Base-by-base conservation (phyloP, 2,888 invertebrate species). In the Parnassius glacialis region DNA sequence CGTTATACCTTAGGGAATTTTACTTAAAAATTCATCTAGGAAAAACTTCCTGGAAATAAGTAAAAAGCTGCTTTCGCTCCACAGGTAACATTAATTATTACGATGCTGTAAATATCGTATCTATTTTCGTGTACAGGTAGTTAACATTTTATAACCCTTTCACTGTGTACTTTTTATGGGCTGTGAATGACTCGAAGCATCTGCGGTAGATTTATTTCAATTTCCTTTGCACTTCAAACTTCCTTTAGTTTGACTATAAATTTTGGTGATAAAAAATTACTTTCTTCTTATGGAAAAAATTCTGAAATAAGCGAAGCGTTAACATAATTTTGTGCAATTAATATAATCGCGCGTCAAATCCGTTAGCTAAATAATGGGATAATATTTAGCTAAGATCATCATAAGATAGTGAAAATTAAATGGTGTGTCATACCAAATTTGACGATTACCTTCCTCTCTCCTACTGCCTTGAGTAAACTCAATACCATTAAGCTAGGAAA, bases 131-230 rank as follows among this genome's bases (percentile, higher is more conserved):
- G 72, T 66, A 72, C 70, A 67, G 68, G 58, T 70, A 73, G 78
- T 78, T 76, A 78, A 75, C 74, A 74, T 81, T 85, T 85, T 86
- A 84, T 83, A 86, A 83, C 86, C 83, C 80, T 83, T 84, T 83
- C 79, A 77, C 75, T 65, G 68, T 74, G 72, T 75, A 78, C 78
- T 85, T 84, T 88, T 88, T 86, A 89, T 81, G 78, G 81, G 74
- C 80, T 80, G 86, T 82, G 82, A 87, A 85, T 85, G 88, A 87
- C 81, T 88, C 66, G 76, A 65, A 83, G 84, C 88, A 88, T 89
- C 87, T 88, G 89, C 77, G 85, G 88, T 84, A 78, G 84, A 87
- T 87, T 84, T 85, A 84, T 84, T 87, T 84, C 83, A 78, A 87
- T 89, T 87, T 86, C 88, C 85, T 85, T 81, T 81, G 83, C 86